Evolutionary conservation across 2,888 invertebrate genomes (phyloP), one percentile per base, ranked within the genome.

Genomic region (Pyrocoelia pectoralis): DNA sequence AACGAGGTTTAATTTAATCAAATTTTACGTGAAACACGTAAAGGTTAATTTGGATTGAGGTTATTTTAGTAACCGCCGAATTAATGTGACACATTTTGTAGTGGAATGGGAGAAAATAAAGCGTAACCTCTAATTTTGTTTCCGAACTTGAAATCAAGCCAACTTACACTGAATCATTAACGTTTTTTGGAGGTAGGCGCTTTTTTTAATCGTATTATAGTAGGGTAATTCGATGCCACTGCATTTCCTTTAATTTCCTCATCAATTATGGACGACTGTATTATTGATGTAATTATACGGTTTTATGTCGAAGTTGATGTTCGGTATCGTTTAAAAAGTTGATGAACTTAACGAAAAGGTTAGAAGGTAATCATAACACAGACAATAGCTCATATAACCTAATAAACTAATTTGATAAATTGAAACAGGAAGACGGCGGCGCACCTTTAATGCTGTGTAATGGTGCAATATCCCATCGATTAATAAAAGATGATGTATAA

Each of bases 351-450:
- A n/a, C 43, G 8, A 43, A 63, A 63, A 63, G 65, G 57, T 60
- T 54, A 61, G n/a, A 54, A 54, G 48, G 61, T 61, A 65, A 65
- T 61, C 65, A 65, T 61, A 64, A 64, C 64, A 54, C 59, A 55
- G 66, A 70, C 71, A 71, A 71, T 68, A 57, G 66, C 65, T 69
- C 68, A 62, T 68, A 67, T 71, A 72, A 69, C 70, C 72, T 53
- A 70, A 60, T 70, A 67, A 70, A 68, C 72, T 66, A 70, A 70
- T 72, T 72, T 72, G 68, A 70, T 70, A 67, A 69, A 72, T 72
- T 68, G 72, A 66, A 68, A 68, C 68, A 70, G 71, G 70, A 71
- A 71, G 66, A 56, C 28, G 71, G 64, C 69, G 49, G 64, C 69
- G 49, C 71, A 68, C 71, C 71, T 68, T 58, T 54, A 67, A 53